Conservation (phyloP, 2,888 invertebrate species). For the Macaria notata region DNA sequence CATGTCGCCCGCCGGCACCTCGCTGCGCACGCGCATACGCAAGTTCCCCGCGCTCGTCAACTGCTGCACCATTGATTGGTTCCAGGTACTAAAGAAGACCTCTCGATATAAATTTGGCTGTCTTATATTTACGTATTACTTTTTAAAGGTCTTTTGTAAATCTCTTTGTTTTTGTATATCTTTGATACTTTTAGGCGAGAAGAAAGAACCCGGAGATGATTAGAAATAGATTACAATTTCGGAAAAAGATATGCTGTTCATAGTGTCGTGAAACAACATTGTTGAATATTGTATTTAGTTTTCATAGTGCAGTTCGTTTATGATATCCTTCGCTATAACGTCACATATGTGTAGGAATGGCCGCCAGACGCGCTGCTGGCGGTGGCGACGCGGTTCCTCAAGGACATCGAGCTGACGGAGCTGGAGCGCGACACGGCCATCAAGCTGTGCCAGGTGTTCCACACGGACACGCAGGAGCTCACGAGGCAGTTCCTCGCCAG, state of each 20-base stretch:
- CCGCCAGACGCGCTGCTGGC: conserved; percentile 95
- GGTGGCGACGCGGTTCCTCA: conserved; percentile 92
- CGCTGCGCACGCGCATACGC: conserved; percentile 90
- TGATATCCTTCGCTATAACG: too few species aligned
- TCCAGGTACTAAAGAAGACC: conserved; percentile 81
- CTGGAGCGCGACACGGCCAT: conserved; percentile 90
- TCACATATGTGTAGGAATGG: conserved; percentile 85
- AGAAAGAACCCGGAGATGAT: too few species aligned
- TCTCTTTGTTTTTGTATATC: too few species aligned
- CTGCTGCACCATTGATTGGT: conserved; percentile 98
- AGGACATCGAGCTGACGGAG: conserved; percentile 89
- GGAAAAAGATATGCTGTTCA: too few species aligned
- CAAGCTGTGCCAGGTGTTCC: conserved; percentile 94
- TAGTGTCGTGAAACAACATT: too few species aligned
- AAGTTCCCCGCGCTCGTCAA: conserved; percentile 97
- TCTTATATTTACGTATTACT: too few species aligned
- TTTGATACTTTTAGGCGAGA: too few species aligned
- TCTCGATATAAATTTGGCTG: too few species aligned
- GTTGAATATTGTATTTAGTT: too few species aligned
- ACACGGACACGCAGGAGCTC: conserved; percentile 89
- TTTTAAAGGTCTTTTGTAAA: not conserved
- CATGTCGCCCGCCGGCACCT: conserved; percentile 95
- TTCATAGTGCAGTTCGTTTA: too few species aligned
- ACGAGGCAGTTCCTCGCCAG: conserved; percentile 84
- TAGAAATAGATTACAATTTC: too few species aligned